phyloP scores from a whole-genome alignment of 2,888 invertebrate species.

The Drosophila mulleri region DNA sequence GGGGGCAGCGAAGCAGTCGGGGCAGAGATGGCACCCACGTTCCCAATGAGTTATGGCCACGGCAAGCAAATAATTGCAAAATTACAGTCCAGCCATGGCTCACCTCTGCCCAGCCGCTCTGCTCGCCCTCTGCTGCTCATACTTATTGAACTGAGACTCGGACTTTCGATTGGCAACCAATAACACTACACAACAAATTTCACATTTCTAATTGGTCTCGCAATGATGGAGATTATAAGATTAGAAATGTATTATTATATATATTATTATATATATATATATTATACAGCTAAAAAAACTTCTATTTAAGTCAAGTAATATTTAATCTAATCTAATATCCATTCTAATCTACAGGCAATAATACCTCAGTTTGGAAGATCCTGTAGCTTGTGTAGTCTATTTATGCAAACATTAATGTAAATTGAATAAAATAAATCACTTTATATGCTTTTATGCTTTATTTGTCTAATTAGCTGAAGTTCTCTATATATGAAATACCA shows the following conservation, averaged over 20 bases:
- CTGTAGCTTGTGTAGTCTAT: too few relatives aligned
- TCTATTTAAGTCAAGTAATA: too few relatives aligned
- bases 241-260: background rate
- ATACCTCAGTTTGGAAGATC: too few relatives aligned
- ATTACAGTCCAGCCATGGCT: conserved; percentile 59
- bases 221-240: background rate
- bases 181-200: conserved; percentile 31
- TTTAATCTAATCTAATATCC: too few relatives aligned
- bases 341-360: too few relatives aligned
- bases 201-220: background rate
- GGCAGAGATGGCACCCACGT: conserved; percentile 55
- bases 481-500: too few relatives aligned
- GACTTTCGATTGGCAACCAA: conserved; percentile 36
- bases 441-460: too few relatives aligned
- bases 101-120: conserved; percentile 16
- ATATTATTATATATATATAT: too few relatives aligned
- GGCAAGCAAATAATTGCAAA: conserved; percentile 78
- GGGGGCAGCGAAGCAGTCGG: conserved; percentile 23
- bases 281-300: too few relatives aligned
- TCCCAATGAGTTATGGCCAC: conserved; percentile 72
- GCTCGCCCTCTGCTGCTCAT: background rate
- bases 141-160: conserved; percentile 11
- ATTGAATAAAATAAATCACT: too few relatives aligned
- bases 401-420: too few relatives aligned
- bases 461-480: too few relatives aligned